Percentiles rank a stretch among this genome's conserved stretches.
These are phyloP conservation scores for Oncorhynchus clarkii DNA, from an alignment of 2,113 vertebrate species.

Conservation along the genomic window DNA sequence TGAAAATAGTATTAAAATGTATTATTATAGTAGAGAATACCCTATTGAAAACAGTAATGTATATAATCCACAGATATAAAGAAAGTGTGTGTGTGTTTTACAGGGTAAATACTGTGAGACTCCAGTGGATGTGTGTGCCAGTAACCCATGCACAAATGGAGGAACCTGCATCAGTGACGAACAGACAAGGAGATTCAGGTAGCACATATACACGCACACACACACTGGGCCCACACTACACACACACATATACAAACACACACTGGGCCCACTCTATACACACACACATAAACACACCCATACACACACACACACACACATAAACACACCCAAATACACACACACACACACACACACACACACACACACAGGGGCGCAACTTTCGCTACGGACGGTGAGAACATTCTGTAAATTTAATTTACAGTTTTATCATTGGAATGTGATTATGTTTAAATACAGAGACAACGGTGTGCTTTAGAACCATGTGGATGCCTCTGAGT, in stretches of 20 bases:
- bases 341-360: neutral
- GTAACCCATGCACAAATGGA: slow-evolving; percentile 84
- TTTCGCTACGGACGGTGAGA: no score
- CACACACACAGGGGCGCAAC: neutral
- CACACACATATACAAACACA: no score
- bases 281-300: neutral
- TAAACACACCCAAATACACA: neutral
- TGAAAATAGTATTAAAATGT: no score
- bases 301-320: neutral
- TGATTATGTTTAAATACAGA: no score
- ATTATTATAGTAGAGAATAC: no score
- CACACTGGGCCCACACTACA: neutral
- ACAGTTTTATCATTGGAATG: no score
- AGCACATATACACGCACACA: slow-evolving; percentile 17
- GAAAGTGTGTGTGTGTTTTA: neutral
- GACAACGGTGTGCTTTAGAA: no score
- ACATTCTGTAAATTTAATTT: neutral
- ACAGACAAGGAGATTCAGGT: slow-evolving; percentile 79
- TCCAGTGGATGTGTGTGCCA: slow-evolving; percentile 79
- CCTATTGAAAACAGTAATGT: no score
- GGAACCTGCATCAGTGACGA: slow-evolving; percentile 80
- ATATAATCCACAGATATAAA: no score
- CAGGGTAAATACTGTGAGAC: slow-evolving; percentile 89
- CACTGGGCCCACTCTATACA: neutral
- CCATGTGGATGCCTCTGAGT: no score